phyloP scores from a whole-genome alignment of 2,797 vertebrate species.

The Melanotaenia trifasciata region DNA sequence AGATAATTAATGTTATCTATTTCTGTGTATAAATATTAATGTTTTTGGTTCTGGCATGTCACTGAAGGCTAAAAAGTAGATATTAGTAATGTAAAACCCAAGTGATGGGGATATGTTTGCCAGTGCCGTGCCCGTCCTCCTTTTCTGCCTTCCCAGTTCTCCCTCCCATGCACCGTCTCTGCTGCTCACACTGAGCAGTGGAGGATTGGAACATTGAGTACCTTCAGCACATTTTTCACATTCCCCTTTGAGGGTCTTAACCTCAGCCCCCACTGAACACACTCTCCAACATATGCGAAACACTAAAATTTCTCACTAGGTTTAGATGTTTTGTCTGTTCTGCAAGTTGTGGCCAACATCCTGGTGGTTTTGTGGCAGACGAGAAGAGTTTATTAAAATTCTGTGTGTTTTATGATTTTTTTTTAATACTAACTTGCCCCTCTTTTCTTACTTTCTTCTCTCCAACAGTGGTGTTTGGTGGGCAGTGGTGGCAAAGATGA shows the following conservation, averaged over 20 bases:
- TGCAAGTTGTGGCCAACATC: not conserved
- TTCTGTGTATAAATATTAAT: not conserved
- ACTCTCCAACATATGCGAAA: conserved; percentile 22
- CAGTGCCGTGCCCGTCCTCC: conserved; percentile 35
- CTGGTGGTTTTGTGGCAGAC: not conserved
- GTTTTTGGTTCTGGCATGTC: not conserved
- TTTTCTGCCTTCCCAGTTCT: conserved; percentile 19
- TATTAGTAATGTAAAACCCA: conserved; percentile 48
- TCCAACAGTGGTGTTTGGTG: conserved; percentile 52
- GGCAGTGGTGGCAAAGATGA: conserved; percentile 84
- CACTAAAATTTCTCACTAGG: conserved; percentile 37
- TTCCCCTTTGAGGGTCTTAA: conserved; percentile 79
- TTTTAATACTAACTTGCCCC: conserved; percentile 38
- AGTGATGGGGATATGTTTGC: conserved; percentile 54
- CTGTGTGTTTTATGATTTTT: not conserved
- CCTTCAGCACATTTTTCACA: conserved; percentile 81
- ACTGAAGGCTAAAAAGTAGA: conserved; percentile 4
- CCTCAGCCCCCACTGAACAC: conserved; percentile 51
- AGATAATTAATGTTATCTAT: not conserved
- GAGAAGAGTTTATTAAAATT: conserved; percentile 6
- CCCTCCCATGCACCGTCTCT: conserved; percentile 41
- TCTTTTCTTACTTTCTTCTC: conserved; percentile 36
- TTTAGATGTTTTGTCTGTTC: conserved; percentile 26
- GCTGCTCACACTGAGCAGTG: conserved; percentile 56
- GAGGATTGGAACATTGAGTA: conserved; percentile 77